Evolutionary conservation across 92 coral and sea anemone species (phyloP).

Genomic region (Epizoanthus stellaris): DNA sequence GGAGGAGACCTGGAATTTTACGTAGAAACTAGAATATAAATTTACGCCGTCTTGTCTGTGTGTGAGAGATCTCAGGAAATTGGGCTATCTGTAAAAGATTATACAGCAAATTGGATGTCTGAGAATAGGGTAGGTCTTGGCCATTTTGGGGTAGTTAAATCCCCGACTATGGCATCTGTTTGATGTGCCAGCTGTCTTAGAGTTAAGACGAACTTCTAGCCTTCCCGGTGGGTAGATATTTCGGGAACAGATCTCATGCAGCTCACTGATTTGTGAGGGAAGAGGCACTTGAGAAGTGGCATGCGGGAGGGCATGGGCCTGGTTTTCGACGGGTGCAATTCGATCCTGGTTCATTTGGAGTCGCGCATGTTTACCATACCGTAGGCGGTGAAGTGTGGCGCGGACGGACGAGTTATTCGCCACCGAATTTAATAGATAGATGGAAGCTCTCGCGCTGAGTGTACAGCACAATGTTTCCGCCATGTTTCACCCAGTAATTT

Average conservation of each 20-base stretch:
- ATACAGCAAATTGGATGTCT: slow-evolving; percentile 31
- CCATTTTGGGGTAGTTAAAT: not conserved
- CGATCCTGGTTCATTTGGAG: not conserved
- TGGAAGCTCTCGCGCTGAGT: slow-evolving; percentile 2
- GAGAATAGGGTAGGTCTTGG: slow-evolving; percentile 3
- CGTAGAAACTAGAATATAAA: not conserved
- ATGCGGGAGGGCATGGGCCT: not conserved
- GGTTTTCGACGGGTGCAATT: slow-evolving; percentile 3
- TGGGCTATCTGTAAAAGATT: not conserved
- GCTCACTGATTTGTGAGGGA: not conserved
- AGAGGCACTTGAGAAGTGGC: not conserved
- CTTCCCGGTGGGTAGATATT: slow-evolving; percentile 2
- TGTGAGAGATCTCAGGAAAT: not conserved
- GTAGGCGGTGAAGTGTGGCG: slow-evolving; percentile 32
- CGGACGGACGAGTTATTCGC: not conserved
- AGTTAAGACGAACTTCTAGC: not conserved
- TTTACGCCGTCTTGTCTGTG: not conserved
- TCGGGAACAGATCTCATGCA: slow-evolving; percentile 26
- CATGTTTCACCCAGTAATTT: slow-evolving; percentile 64
- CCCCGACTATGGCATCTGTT: not conserved
- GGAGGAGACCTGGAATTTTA: no score
- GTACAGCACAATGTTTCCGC: not conserved
- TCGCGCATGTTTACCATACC: slow-evolving; percentile 30
- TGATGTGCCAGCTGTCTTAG: not conserved
- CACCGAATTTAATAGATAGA: slow-evolving; percentile 5